Conservation (phyloP, 1,140 invertebrate species). For the Macrobrachium nipponense region DNA sequence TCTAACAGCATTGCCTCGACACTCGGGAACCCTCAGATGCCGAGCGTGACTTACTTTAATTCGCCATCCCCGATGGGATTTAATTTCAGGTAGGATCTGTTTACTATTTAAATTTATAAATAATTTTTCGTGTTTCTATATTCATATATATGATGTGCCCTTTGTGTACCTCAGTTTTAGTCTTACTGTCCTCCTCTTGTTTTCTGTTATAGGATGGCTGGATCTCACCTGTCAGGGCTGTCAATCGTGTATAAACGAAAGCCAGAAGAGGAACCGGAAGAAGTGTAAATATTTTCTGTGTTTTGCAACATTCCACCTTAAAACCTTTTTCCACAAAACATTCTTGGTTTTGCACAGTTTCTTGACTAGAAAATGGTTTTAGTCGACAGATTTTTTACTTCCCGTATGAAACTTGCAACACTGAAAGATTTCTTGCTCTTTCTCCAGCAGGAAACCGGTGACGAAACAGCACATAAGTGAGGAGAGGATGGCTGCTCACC, state of each 20-base stretch:
- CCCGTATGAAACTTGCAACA: neutral
- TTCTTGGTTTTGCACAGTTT: too few relatives aligned
- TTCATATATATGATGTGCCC: neutral
- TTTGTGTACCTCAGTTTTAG: neutral
- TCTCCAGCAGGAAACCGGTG: conserved; percentile 15
- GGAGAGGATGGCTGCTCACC: conserved; percentile 50
- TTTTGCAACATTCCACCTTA: too few relatives aligned
- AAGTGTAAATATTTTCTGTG: conserved; percentile 24
- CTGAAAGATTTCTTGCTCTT: too few relatives aligned
- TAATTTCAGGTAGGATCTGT: conserved; percentile 35
- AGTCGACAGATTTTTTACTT: neutral
- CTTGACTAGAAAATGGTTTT: too few relatives aligned
- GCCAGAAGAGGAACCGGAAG: conserved; percentile 44
- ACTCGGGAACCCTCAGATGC: conserved; percentile 49
- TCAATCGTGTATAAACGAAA: conserved; percentile 47
- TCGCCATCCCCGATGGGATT: conserved; percentile 50
- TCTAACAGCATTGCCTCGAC: conserved; percentile 52
- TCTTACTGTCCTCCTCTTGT: neutral
- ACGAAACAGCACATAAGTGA: conserved; percentile 48
- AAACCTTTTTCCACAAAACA: too few relatives aligned
- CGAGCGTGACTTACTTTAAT: conserved; percentile 51
- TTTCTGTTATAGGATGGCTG: conserved; percentile 35
- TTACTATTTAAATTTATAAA: neutral
- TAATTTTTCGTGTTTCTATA: neutral
- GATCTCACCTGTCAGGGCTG: conserved; percentile 21